phyloP scores from a whole-genome alignment of 2,797 vertebrate species.

The Yasuhikotakia modesta region DNA sequence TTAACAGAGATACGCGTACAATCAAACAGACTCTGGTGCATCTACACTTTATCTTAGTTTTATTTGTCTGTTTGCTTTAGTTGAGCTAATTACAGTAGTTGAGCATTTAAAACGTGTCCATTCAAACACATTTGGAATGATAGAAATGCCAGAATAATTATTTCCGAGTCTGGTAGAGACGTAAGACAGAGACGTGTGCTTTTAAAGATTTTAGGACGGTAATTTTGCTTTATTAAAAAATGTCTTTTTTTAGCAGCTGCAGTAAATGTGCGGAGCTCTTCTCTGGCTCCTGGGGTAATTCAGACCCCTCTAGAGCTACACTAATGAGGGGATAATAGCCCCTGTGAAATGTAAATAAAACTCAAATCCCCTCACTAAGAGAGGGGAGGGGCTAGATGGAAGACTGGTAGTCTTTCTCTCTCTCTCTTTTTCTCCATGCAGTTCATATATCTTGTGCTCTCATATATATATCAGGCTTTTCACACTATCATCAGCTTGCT shows the following conservation, averaged over 20 bases:
- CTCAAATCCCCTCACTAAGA: constrained; percentile 44
- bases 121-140: background rate
- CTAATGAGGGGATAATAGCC: constrained; percentile 63
- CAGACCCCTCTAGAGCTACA: constrained; percentile 56
- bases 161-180: background rate
- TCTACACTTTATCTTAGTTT: background rate
- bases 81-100: constrained; percentile 12
- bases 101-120: background rate
- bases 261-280: constrained; percentile 38
- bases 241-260: constrained; percentile 27
- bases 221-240: constrained; percentile 29
- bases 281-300: constrained; percentile 52
- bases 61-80: background rate
- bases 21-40: constrained; percentile 14
- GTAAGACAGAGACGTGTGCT: background rate
- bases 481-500: constrained; percentile 19
- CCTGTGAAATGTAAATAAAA: constrained; percentile 64
- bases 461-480: constrained; percentile 35
- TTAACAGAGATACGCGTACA: constrained; percentile 25
- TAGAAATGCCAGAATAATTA: background rate
- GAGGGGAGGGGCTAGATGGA: constrained; percentile 53
- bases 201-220: background rate
- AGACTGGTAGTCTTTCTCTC: constrained; percentile 4
- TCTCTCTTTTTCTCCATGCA: constrained; percentile 7
- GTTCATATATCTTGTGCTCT: constrained; percentile 1